Evolutionary conservation across 2,113 vertebrate genomes (phyloP).

Genomic region (Gila orcuttii): DNA sequence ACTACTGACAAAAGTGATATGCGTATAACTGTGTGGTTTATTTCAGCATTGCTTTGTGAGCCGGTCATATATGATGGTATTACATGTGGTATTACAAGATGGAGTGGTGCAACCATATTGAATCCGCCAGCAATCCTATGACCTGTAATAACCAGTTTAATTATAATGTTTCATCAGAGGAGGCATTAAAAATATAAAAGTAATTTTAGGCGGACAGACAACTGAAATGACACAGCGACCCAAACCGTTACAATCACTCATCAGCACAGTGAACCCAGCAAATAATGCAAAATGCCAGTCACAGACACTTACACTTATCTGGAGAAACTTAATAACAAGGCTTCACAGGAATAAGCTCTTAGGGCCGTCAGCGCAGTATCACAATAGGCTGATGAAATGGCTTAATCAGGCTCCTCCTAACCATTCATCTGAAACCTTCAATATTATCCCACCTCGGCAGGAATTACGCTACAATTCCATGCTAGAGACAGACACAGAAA

Average conservation of each 20-base stretch:
- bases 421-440: constrained; percentile 38
- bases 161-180: neutral
- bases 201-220: neutral
- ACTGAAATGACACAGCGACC: constrained; percentile 27
- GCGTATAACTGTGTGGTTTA: neutral
- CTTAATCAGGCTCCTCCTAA: constrained; percentile 40
- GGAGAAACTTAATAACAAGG: constrained; percentile 34
- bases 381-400: constrained; percentile 29
- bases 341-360: constrained; percentile 31
- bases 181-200: neutral
- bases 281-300: constrained; percentile 29
- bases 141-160: neutral
- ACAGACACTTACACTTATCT: constrained; percentile 27
- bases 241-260: neutral
- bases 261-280: neutral
- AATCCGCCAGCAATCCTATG: neutral
- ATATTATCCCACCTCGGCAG: constrained; percentile 32
- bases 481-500: neutral
- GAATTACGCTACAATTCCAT: constrained; percentile 17
- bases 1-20: neutral
- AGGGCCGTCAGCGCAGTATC: neutral
- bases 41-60: neutral
- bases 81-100: neutral
- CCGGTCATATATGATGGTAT: neutral
- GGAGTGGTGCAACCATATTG: neutral